Evolutionary conservation across 2,113 vertebrate species (phyloP).

Genomic region (Scatophagus argus): DNA sequence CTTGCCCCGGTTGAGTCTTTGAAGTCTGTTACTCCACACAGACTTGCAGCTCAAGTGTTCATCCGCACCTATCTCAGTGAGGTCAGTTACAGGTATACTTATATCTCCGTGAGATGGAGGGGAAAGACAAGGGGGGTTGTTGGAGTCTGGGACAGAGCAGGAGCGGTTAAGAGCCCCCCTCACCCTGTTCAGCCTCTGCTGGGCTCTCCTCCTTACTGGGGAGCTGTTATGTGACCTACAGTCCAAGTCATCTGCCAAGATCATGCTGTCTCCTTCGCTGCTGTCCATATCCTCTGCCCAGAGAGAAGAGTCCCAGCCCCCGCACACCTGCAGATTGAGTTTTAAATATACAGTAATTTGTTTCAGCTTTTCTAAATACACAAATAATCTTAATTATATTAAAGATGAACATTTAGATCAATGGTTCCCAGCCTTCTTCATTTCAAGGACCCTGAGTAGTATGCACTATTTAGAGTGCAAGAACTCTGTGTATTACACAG

Average conservation of each 20-base stretch:
- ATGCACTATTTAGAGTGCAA: no score
- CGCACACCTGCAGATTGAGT: conserved; percentile 60
- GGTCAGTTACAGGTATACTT: conserved; percentile 78
- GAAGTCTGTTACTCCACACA: conserved; percentile 65
- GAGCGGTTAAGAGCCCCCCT: conserved; percentile 83
- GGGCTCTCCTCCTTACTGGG: conserved; percentile 73
- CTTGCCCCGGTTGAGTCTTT: conserved; percentile 57
- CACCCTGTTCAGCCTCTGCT: conserved; percentile 69
- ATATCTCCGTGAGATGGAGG: conserved; percentile 74
- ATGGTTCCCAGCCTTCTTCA: no score
- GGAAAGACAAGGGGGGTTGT: conserved; percentile 79
- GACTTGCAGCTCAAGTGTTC: conserved; percentile 56
- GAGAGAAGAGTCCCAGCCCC: conserved; percentile 75
- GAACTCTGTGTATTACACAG: no score
- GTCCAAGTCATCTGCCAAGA: conserved; percentile 69
- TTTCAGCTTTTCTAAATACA: conserved; percentile 1
- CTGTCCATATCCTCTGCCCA: conserved; percentile 76
- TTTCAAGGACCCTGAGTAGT: no score
- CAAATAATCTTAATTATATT: neutral
- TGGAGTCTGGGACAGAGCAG: conserved; percentile 86
- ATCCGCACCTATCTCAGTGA: conserved; percentile 81
- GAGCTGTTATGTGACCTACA: conserved; percentile 80
- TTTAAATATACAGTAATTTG: neutral
- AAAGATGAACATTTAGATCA: neutral
- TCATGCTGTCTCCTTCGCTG: conserved; percentile 47